A percentile compares a stretch with the other conserved stretches of the same genome.
Evolutionary conservation across 2,113 vertebrate genomes (phyloP).

Genomic region (Crocuta crocuta): DNA sequence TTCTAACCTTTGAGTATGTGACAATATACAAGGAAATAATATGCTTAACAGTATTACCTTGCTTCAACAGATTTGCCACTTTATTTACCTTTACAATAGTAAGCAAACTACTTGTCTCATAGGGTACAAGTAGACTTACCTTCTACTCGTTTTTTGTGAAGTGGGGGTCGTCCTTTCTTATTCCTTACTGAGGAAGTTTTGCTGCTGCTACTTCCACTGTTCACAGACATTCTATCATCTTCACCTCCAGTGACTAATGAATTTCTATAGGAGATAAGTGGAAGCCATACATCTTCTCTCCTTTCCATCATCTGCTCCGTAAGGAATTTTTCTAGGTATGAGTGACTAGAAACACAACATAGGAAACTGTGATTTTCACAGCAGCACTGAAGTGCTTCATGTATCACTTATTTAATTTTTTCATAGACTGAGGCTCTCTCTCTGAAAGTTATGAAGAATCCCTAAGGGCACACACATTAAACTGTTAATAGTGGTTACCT

Average conservation of each 20-base stretch:
- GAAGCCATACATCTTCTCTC: conserved; percentile 98
- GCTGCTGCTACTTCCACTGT: conserved; percentile 96
- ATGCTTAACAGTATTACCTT: not conserved
- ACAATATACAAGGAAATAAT: conserved; percentile 28
- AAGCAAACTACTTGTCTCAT: not conserved
- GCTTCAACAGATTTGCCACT: not conserved
- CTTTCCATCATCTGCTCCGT: conserved; percentile 98
- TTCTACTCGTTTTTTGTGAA: conserved; percentile 97
- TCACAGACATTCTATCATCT: conserved; percentile 97
- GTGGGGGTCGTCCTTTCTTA: conserved; percentile 96
- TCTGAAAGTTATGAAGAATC: conserved; percentile 31
- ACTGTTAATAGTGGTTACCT: not conserved
- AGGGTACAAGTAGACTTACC: conserved; percentile 86
- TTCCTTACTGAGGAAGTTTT: conserved; percentile 96
- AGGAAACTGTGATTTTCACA: conserved; percentile 26
- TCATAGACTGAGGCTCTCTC: not conserved
- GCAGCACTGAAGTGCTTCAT: not conserved
- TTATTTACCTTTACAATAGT: not conserved
- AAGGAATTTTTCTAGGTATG: conserved; percentile 99
- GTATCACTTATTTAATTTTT: not conserved
- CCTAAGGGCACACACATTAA: not conserved
- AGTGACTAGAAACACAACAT: conserved; percentile 89
- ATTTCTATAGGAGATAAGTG: conserved; percentile 98
- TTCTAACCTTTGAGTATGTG: not conserved
- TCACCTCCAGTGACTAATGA: conserved; percentile 97